Base-by-base conservation (phyloP, 2,113 vertebrate species). In the Murina feae region DNA sequence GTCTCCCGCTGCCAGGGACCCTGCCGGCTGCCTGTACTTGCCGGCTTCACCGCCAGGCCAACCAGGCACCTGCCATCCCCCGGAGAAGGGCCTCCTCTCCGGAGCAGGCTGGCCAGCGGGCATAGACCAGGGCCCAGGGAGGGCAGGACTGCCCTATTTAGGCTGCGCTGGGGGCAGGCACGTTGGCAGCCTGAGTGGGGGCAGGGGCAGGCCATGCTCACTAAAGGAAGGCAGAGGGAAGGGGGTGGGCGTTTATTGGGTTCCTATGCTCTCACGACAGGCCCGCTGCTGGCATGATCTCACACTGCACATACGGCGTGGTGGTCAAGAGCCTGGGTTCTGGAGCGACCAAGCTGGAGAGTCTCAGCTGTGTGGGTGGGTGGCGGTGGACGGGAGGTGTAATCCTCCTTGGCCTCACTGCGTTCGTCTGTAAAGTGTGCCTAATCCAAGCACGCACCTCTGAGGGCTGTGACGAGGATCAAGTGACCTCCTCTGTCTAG, bases 301-400 rank as follows among this genome's bases (percentile, higher is more conserved):
- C 72, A 28, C 23, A 1, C 32, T 0, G 32, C 21, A n/a, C 76
- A 18, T 12, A 3, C 2, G 25, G 18, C 10, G 0, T 0, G 9
- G 18, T 3, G 5, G 35, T 37, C 42, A n/a, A 12, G 75, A 39
- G 35, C 75, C 0, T 0, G 2, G 51, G 53, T 18, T 86, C 60
- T 1, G 1, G 37, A 32, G 49, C 0, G 0, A 23, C 20, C 2
- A 66, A n/a, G 53, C 68, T 13, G 49, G 28, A 42, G 72, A n/a
- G n/a, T 55, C 8, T 76, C 20, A 23, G 11, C 69, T 60, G 58
- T 14, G 69, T 53, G 55, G 30, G 53, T 47, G 76, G 49, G 35
- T 21, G 23, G 39, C 53, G 6, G 44, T 9, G 1, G 25, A 25
- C 44, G 20, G 28, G 71, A 12, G 74, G 11, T 1, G 39, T 25